phyloP scores from a whole-genome alignment of 2,888 invertebrate genomes.

The Coelogynopora nodosa region DNA sequence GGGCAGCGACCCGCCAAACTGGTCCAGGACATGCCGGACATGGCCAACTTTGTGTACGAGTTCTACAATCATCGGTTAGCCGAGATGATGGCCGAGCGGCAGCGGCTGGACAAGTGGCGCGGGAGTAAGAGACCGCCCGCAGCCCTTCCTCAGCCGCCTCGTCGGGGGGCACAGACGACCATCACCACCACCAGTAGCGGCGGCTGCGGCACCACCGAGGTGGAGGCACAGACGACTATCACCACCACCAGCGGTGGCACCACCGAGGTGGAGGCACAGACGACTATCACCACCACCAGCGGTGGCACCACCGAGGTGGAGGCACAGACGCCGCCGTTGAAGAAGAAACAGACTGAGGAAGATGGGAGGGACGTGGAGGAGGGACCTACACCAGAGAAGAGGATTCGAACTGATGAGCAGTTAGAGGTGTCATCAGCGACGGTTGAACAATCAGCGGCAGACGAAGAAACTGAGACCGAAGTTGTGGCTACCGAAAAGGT shows the following conservation, averaged over 20 bases:
- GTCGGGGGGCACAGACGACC: too few relatives aligned
- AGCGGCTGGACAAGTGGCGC: background rate
- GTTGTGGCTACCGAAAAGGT: too few relatives aligned
- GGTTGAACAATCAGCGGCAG: too few relatives aligned
- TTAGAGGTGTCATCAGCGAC: too few relatives aligned
- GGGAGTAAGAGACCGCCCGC: background rate
- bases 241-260: background rate
- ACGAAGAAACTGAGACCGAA: too few relatives aligned
- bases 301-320: background rate
- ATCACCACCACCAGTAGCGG: background rate
- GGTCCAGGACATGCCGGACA: constrained; percentile 6
- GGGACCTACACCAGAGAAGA: too few relatives aligned
- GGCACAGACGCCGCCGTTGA: background rate
- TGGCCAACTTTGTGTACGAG: constrained; percentile 23
- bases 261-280: background rate
- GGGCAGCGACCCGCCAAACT: background rate
- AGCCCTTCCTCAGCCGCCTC: background rate
- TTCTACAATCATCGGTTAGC: constrained; percentile 6
- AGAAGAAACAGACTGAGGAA: too few relatives aligned
- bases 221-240: background rate
- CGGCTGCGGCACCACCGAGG: background rate
- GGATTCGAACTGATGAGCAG: too few relatives aligned
- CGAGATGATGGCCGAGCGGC: constrained; percentile 14
- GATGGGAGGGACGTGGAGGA: too few relatives aligned
- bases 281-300: background rate